Conservation (phyloP, 2,797 vertebrate species). For the Neosilurus hyrtlii region DNA sequence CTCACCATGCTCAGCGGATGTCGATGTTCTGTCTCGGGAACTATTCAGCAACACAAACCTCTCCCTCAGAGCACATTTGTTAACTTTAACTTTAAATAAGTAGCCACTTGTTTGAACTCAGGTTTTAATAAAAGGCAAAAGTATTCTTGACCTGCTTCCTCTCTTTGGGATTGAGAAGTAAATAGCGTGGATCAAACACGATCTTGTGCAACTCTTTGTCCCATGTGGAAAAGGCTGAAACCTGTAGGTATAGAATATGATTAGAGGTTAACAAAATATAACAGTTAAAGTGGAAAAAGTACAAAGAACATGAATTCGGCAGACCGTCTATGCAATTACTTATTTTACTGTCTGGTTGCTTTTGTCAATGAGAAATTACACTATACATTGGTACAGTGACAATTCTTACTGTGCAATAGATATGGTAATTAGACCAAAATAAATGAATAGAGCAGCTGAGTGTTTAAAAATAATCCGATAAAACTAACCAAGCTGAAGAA, state of each 20-base stretch:
- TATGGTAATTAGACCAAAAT: neutral
- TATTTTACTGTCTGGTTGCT: neutral
- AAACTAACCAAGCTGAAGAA: neutral
- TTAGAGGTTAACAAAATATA: slow-evolving; percentile 24
- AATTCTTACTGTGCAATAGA: neutral
- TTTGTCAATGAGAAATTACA: neutral
- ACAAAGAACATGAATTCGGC: neutral
- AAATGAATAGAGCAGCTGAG: neutral
- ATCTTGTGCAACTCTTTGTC: slow-evolving; percentile 99
- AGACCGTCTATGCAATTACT: neutral
- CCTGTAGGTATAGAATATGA: slow-evolving; percentile 72
- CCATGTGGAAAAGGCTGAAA: slow-evolving; percentile 98
- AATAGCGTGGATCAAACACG: slow-evolving; percentile 98
- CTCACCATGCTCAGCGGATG: too few species aligned
- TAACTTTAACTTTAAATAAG: neutral
- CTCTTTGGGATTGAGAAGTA: slow-evolving; percentile 96
- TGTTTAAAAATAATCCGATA: neutral
- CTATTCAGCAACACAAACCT: too few species aligned
- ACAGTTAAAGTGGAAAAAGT: neutral
- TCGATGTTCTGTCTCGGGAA: too few species aligned
- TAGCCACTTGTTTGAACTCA: neutral
- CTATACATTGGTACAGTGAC: neutral
- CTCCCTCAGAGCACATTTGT: too few species aligned
- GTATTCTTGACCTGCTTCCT: slow-evolving; percentile 71
- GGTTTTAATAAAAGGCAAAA: neutral